Percentiles rank a stretch among this genome's conserved stretches.
Conservation (phyloP, 2,113 vertebrate species). For the Xenus cinereus region DNA sequence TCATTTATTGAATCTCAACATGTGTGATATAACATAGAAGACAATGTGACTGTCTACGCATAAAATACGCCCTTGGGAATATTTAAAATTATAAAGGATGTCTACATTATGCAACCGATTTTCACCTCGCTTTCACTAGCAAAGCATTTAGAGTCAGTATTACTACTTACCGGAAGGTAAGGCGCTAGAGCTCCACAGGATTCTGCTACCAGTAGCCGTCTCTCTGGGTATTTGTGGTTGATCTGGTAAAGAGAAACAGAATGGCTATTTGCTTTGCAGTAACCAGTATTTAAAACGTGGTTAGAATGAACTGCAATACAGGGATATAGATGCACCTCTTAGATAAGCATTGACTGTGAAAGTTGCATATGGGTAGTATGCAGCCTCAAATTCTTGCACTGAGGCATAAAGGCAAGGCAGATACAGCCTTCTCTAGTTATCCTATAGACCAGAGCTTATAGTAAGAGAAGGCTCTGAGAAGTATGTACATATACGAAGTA, state of each 20-base stretch:
- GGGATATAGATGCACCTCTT: not conserved
- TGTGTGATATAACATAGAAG: not conserved
- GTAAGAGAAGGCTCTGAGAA: not conserved
- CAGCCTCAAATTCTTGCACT: not conserved
- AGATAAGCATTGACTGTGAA: not conserved
- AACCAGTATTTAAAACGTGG: not conserved
- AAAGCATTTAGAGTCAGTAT: not conserved
- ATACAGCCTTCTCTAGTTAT: not conserved
- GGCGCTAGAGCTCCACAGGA: slow-evolving; percentile 96
- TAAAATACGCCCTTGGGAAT: not conserved
- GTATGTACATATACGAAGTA: rapidly evolving
- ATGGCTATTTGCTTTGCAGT: not conserved
- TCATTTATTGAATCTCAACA: not conserved
- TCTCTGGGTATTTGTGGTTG: slow-evolving; percentile 99
- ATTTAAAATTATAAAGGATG: not conserved
- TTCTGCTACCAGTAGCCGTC: slow-evolving; percentile 94
- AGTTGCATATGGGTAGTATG: not conserved
- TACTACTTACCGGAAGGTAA: slow-evolving; percentile 91
- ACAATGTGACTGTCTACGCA: not conserved
- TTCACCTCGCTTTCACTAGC: not conserved
- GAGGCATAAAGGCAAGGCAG: not conserved
- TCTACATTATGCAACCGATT: not conserved
- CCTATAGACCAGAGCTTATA: not conserved
- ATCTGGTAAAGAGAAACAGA: slow-evolving; percentile 79
- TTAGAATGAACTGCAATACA: not conserved